phyloP scores from a whole-genome alignment of 2,888 invertebrate genomes.

The Lepetodrilus schrolli region DNA sequence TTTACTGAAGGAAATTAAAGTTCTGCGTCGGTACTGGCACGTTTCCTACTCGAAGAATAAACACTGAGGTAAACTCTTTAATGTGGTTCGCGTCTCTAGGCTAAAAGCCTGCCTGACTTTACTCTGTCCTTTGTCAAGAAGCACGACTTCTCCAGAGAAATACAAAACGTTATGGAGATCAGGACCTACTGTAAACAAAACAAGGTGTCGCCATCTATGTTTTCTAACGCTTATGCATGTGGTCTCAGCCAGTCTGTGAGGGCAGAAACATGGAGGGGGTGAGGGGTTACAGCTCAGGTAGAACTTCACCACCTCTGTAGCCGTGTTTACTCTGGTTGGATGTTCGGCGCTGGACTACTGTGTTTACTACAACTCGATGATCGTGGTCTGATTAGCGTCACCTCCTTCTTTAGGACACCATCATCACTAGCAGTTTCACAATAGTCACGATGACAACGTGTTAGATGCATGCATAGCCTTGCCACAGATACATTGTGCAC shows the following conservation, averaged over 20 bases:
- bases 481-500: not conserved
- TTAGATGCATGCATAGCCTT: not conserved
- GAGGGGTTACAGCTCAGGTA: too few relatives aligned
- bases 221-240: not conserved
- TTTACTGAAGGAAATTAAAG: not conserved
- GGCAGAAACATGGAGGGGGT: too few relatives aligned
- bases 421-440: not conserved
- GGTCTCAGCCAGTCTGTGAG: not conserved
- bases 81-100: constrained; percentile 1
- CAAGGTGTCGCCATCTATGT: not conserved
- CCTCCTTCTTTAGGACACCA: too few relatives aligned
- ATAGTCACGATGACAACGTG: constrained; percentile 15
- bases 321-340: too few relatives aligned
- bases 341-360: too few relatives aligned
- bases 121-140: not conserved
- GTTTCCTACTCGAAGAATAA: constrained; percentile 4
- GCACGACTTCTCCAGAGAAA: not conserved
- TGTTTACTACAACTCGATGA: too few relatives aligned
- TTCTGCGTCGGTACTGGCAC: not conserved
- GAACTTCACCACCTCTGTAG: too few relatives aligned
- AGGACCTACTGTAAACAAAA: not conserved
- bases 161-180: not conserved
- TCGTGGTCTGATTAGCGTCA: too few relatives aligned
- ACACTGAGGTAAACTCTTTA: constrained; percentile 2
- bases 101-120: constrained; percentile 20